phyloP scores from a whole-genome alignment of 1,140 invertebrate species.

The Drosophila ohnishii region DNA sequence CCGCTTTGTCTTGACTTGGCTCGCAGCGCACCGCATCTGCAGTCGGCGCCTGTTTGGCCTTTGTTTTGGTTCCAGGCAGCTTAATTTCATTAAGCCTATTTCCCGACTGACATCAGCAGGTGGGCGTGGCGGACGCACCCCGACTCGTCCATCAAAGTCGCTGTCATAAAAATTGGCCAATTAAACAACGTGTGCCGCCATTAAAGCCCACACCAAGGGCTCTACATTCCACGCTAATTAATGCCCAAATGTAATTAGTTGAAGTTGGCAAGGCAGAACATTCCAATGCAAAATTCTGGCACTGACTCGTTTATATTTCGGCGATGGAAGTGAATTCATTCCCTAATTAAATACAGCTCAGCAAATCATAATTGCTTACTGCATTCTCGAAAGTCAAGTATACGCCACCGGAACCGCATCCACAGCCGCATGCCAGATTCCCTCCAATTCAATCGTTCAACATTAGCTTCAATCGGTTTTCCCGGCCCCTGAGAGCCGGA shows the following conservation, averaged over 20 bases:
- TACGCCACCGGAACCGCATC: constrained; percentile 4
- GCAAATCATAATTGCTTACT: constrained; percentile 37
- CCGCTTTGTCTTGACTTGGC: constrained; percentile 37
- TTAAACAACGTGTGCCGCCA: constrained; percentile 37
- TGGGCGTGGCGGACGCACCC: constrained; percentile 23
- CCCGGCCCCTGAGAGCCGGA: constrained; percentile 8
- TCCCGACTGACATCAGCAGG: constrained; percentile 48
- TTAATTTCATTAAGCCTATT: constrained; percentile 59
- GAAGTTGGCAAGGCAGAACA: neutral
- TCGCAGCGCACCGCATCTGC: constrained; percentile 17
- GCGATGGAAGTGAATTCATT: constrained; percentile 3
- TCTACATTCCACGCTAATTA: constrained; percentile 36
- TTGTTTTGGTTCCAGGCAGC: constrained; percentile 22
- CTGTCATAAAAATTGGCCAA: constrained; percentile 56
- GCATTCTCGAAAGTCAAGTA: constrained; percentile 15
- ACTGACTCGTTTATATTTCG: constrained; percentile 2
- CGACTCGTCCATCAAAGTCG: constrained; percentile 54
- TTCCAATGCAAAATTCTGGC: constrained; percentile 11
- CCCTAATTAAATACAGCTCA: constrained; percentile 26
- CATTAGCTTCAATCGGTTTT: constrained; percentile 26
- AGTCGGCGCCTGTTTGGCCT: constrained; percentile 5
- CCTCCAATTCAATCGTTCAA: constrained; percentile 31
- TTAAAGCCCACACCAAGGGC: constrained; percentile 15
- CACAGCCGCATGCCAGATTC: neutral
- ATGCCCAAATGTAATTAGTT: constrained; percentile 54